Evolutionary conservation across 2,888 invertebrate species (phyloP), one percentile per base, ranked within the genome.

Genomic region (Parnassius glacialis): DNA sequence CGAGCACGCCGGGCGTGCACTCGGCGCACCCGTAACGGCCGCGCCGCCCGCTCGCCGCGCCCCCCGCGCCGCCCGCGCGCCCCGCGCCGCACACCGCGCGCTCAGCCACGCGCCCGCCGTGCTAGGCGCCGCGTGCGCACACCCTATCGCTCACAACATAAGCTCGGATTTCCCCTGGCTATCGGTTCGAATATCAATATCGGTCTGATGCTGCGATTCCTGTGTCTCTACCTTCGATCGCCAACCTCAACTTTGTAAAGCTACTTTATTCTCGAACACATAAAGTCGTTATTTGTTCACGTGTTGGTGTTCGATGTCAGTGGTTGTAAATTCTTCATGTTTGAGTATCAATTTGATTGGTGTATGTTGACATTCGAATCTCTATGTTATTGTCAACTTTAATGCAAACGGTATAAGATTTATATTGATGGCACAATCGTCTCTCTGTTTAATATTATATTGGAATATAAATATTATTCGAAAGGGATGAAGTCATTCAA

Each of bases 1-100:
- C 79, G 58, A 74, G 78, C 67, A 81, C 84, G 63, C 84, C 84
- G 63, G 83, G 81, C 69, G 76, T 76, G 72, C 83, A 78, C 68
- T 68, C 70, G 67, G 64, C 73, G 69, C 84, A 81, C 78, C 83
- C 82, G 69, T 83, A 83, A 75, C 78, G 47, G 43, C 60, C 60
- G 52, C 52, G 60, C 58, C 52, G 50, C 56, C 25, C 68, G 58
- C 65, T 50, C 59, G 57, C 62, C 62, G 66, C 67, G 62, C 65
- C 61, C 52, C 67, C 53, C 68, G 60, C 68, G 60, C 50, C 52
- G 10, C 53, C 42, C 56, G 52, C 62, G 66, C 68, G 64, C 66
- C 68, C 64, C 70, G 55, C 63, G 44, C 64, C 64, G 42, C 64
- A 62, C 67, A 65, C 61, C 69, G 42, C 65, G 65, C 65, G 64